Percentiles rank a stretch among this genome's conserved stretches.
Conservation (phyloP, 2,113 vertebrate genomes). For the Leucopternis melanops region DNA sequence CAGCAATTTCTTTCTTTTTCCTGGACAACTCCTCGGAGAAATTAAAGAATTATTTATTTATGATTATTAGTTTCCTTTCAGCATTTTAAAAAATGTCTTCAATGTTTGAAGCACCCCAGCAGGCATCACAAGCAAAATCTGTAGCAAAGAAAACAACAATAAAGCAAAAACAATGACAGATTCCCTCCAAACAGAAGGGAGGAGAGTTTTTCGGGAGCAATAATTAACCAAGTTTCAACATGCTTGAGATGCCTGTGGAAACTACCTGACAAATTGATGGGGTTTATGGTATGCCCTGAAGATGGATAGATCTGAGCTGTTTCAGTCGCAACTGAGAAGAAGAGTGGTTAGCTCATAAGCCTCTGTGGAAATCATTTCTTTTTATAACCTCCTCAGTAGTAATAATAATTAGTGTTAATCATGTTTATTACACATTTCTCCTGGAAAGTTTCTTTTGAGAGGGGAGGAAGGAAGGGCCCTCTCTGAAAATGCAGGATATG, state of each 20-base stretch:
- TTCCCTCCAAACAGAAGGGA: neutral
- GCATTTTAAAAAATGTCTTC: constrained; percentile 41
- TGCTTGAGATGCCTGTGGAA: neutral
- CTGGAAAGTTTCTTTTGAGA: neutral
- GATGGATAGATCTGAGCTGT: neutral
- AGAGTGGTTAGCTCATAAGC: neutral
- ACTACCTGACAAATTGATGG: neutral
- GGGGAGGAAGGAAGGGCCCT: neutral
- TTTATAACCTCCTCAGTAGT: neutral
- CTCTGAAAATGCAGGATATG: neutral
- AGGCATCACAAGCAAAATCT: neutral
- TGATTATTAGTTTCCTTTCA: constrained; percentile 59
- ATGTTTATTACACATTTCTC: neutral
- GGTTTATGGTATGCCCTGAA: neutral
- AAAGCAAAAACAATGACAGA: constrained; percentile 10
- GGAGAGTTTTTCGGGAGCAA: neutral
- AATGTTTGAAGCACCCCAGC: constrained; percentile 28
- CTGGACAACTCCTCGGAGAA: constrained; percentile 58
- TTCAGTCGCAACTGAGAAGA: neutral
- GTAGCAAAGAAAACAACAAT: neutral
- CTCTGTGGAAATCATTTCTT: neutral
- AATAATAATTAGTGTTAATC: neutral
- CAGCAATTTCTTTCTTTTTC: constrained; percentile 39
- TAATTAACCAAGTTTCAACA: constrained; percentile 12
- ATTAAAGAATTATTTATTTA: constrained; percentile 65